phyloP scores from a whole-genome alignment of 2,113 vertebrate genomes.

The Caracal caracal region DNA sequence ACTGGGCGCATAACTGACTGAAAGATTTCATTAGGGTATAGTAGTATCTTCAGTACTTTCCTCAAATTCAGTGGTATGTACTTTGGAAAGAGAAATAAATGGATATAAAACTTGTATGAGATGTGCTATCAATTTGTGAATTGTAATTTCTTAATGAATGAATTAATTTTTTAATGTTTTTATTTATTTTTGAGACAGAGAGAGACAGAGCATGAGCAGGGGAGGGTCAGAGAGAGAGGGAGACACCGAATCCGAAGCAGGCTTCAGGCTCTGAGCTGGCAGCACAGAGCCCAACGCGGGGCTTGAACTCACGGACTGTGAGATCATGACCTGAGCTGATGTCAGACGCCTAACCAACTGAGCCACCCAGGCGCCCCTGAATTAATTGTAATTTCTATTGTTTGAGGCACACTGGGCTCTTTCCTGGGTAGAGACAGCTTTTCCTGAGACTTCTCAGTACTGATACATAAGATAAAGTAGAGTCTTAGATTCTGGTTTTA shows the following conservation, averaged over 20 bases:
- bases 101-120: neutral
- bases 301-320: too few species aligned
- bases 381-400: neutral
- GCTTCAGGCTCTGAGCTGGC: too few species aligned
- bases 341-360: too few species aligned
- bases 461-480: neutral
- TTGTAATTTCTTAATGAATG: too few species aligned
- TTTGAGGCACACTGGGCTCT: neutral
- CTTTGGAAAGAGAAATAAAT: conserved; percentile 9
- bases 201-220: too few species aligned
- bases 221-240: too few species aligned
- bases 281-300: too few species aligned
- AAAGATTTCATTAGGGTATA: neutral
- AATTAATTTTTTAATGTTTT: too few species aligned
- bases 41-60: conserved; percentile 30
- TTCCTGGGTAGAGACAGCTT: neutral
- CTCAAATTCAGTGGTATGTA: neutral
- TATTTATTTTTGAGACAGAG: too few species aligned
- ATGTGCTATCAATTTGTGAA: neutral
- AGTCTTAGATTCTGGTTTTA: neutral
- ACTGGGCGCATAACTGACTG: neutral
- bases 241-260: too few species aligned
- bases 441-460: neutral
- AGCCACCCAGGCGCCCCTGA: too few species aligned
- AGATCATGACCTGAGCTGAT: too few species aligned